Base-by-base conservation (phyloP, 2,797 vertebrate species). In the Silurus aristotelis region DNA sequence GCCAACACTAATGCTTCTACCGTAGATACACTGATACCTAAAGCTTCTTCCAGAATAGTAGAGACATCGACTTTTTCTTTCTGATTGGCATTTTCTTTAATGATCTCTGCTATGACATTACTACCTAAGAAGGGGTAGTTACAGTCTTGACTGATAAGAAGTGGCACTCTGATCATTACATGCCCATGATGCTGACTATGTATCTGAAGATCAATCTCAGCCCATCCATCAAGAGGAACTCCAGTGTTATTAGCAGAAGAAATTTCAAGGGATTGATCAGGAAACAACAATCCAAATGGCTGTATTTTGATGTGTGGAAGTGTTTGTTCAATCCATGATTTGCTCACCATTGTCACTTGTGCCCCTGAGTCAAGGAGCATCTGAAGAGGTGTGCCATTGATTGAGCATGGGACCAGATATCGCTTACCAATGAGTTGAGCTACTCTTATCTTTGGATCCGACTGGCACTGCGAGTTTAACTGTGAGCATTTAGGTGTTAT, bases 401-500 rank as follows among this genome's bases (percentile, higher is more conserved):
- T 31, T 2, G 48, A 15, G 22, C 67, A 67, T 0, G 61, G 5
- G 9, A 48, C 48, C 80, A 86, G 27, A 48, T 4, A 48, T 31
- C 64, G 2, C 48, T 70, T 83, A 6, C 85, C 81, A 13, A 87
- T 87, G 5, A 83, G 56, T 20, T 87, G 56, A 13, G 76, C 67
- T 61, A 84, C 8, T 43, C 22, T 0, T 58, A 31, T 31, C 31
- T 31, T 31, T 31, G 1, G 10, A 12, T 20, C 10, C 31, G 8
- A 25, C 17, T 25, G 10, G 10, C 9, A 22, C 1, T 66, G n/a
- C 3, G 0, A 6, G 9, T n/a, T 4, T 66, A 1, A 25, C n/a
- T 25, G 63, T 66, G 56, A 20, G 2, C 4, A 27, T 5, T 14
- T 25, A 6, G 48, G 66, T 15, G 20, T 3, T 9, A 17, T 79